phyloP scores from a whole-genome alignment of 1,140 invertebrate genomes.

The Propsilocerus akamusi region DNA sequence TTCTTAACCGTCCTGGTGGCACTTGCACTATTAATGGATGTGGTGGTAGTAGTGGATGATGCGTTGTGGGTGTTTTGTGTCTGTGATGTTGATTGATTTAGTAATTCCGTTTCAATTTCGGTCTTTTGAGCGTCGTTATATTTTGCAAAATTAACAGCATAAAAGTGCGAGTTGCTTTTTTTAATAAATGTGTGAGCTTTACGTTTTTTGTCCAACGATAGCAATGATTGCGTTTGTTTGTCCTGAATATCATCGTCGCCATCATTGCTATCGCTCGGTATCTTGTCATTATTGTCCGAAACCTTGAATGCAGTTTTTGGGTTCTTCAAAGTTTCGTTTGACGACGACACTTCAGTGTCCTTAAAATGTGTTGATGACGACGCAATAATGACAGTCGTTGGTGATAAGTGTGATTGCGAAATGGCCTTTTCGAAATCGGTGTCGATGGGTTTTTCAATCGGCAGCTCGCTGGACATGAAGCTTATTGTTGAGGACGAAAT shows the following conservation, averaged over 20 bases:
- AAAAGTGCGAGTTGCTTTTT: background rate
- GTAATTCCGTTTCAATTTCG: background rate
- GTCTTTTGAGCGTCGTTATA: background rate
- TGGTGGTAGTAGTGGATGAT: background rate
- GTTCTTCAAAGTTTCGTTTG: background rate
- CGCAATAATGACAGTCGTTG: too few relatives aligned
- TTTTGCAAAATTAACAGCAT: background rate
- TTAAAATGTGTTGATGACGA: background rate
- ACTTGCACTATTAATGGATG: background rate
- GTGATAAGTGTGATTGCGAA: background rate
- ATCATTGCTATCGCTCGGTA: background rate
- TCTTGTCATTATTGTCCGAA: background rate
- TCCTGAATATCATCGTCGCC: background rate
- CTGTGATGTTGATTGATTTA: too few relatives aligned
- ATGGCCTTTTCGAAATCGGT: background rate
- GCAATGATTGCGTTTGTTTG: background rate
- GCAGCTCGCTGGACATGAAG: background rate
- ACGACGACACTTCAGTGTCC: background rate
- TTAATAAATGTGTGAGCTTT: background rate
- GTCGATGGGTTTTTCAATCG: background rate
- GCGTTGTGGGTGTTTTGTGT: too few relatives aligned
- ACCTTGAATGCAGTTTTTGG: background rate
- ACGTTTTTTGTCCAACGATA: background rate
- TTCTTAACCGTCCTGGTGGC: background rate
- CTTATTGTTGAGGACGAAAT: background rate